Evolutionary conservation across 2,888 invertebrate species (phyloP), one percentile per base, ranked within the genome.

Genomic region (Crepidodera aurea): DNA sequence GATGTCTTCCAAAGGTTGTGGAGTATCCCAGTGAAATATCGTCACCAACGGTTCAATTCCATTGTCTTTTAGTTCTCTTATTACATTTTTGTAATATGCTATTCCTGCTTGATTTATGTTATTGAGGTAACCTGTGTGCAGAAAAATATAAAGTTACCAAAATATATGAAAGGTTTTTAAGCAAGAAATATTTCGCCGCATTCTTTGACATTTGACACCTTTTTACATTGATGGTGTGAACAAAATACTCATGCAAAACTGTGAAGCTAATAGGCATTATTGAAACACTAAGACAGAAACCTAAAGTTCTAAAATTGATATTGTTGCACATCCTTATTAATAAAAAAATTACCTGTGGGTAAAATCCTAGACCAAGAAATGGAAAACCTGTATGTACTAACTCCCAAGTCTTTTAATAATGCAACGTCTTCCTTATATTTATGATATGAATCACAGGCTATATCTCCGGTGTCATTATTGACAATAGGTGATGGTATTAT

Each of bases 331-430:
- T n/a, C n/a, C n/a, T n/a, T n/a, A n/a, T n/a, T n/a, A n/a, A n/a
- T n/a, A n/a, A n/a, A n/a, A n/a, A n/a, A 10, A 7, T 18, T 46
- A 46, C 93, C 56, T 12, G 84, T 85, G 0, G 92, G 91, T 67
- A 93, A 79, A 42, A 94, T 83, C 51, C 93, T 83, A 0, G 90
- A 81, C 93, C 93, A 94, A 0, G 91, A 87, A 70, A 91, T 83
- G 0, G 90, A 90, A 77, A 91, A 91, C 32, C 90, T 83, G 77
- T 90, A 90, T 60, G 87, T 84, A 68, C 87, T 81, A 0, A 88
- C 88, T 16, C 88, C 87, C 1, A 89, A 77, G 63, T 87, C 84
- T 57, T 83, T 83, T 2, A 88, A 80, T 84, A 88, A 84, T 77
- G 86, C 82, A 0, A 85, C 86, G 73, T 89, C 89, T 50, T 86